These are phyloP conservation scores for Lerista edwardsae DNA, from an alignment of 2,797 vertebrate genomes.

Conservation along the genomic window DNA sequence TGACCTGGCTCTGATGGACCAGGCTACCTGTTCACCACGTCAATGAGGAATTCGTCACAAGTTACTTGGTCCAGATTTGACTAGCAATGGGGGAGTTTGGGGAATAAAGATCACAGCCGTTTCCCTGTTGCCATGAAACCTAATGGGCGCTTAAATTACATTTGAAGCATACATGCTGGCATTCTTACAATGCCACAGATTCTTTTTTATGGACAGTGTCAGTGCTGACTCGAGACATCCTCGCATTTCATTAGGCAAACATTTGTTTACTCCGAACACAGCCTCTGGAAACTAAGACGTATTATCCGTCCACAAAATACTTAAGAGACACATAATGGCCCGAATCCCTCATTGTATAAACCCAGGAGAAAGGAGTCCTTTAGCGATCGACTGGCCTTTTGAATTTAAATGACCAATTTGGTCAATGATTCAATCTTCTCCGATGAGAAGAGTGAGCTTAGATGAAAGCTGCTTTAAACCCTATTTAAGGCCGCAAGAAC, in stretches of 20 bases:
- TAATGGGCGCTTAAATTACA: not conserved
- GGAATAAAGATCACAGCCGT: not conserved
- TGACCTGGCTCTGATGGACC: not conserved
- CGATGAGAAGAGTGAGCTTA: conserved; percentile 1
- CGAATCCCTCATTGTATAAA: conserved; percentile 39
- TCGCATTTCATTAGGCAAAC: conserved; percentile 27
- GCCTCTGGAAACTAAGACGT: conserved; percentile 32
- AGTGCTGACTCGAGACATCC: not conserved
- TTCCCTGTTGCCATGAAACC: not conserved
- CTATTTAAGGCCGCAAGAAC: conserved; percentile 43
- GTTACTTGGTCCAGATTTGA: too few species aligned
- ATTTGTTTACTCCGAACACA: not conserved
- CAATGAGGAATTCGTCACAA: too few species aligned
- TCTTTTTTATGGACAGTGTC: not conserved
- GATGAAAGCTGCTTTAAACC: conserved; percentile 49
- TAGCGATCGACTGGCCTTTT: conserved; percentile 46
- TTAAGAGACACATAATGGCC: conserved; percentile 13
- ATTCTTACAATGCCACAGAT: not conserved
- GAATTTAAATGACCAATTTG: conserved; percentile 69
- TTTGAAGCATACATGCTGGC: not conserved
- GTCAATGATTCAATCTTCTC: conserved; percentile 62
- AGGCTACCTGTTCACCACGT: too few species aligned
- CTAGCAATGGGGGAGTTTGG: too few species aligned
- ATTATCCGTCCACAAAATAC: conserved; percentile 42
- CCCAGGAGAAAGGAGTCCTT: conserved; percentile 19